Base-by-base conservation (phyloP, 2,888 invertebrate genomes). In the Phengaris arion region DNA sequence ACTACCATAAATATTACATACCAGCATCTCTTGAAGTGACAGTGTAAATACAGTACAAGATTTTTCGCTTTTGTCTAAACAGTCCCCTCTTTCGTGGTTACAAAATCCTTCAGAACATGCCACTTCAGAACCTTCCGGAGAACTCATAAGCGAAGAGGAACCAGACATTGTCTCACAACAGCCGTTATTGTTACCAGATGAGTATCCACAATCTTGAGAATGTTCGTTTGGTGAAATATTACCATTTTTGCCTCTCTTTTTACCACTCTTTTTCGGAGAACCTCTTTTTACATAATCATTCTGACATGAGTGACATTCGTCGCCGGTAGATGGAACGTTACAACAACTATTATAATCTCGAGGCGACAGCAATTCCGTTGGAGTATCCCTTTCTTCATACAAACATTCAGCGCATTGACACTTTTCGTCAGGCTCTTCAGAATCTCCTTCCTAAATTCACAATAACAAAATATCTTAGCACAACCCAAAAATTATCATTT, bases 31-130 rank as follows among this genome's bases (percentile, higher is more conserved):
- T 86, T 96, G 95, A 84, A 96, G 92, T 80, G 96, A 95, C 80
- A 95, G 91, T 81, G 95, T 95, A 81, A 95, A 94, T 78, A 95
- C 93, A 78, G 89, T 84, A 85, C 94, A 89, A 80, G 88, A 82
- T 79, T 92, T 93, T 79, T 92, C 90, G 78, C 81, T 87, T 84
- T 93, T 92, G 79, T 93, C 93, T 82, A 86, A 84, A 82, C 93
- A 92, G 83, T 93, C 90, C 82, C 94, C 93, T 83, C 93, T 85
- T 80, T 96, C 96, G 81, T 96, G 96, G 86, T 97, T 97, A 89
- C 98, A 98, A 86, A 97, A 97, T 68, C 96, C 96, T 85, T 98
- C 98, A 0, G 96, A 97, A 89, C 98, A 98, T 0, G 97, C 97
- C 75, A 98, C 95, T 85, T 98, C 98, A 0, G 98, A 98, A 52